Base-by-base conservation (phyloP, 2,888 invertebrate species). In the Sphaerophoria rueppellii region DNA sequence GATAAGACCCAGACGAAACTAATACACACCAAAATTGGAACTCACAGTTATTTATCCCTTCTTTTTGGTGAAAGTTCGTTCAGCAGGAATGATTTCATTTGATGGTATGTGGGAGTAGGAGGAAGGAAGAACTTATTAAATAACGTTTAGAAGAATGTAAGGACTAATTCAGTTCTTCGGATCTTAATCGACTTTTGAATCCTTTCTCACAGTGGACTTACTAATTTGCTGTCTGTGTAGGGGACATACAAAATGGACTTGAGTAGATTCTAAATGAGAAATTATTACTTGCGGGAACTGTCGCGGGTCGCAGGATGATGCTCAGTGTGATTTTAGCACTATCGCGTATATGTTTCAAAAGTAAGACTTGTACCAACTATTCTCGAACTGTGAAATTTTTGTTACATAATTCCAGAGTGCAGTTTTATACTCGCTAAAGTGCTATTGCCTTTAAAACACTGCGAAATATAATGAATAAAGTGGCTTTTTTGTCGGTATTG, bases 171-270 rank as follows among this genome's bases (percentile, higher is more conserved):
- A 35, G 37, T 65, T 65, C 46, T 37, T 58, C 24, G 55, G 61
- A 16, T 70, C 65, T 79, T 75, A 79, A 83, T 83, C 79, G 74
- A 79, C 79, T 79, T 83, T 83, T 67, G 74, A 83, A 71, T 70
- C 71, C 74, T 58, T 79, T 52, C 65, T 73, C 32, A 69, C 55
- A 55, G 67, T 60, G 65, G 52, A 67, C 63, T 71, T 48, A 71
- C 70, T 83, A 74, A 79, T 83, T 83, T 79, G 65, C 70, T 14
- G 70, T 7, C n/a, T n/a, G 7, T n/a, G 54, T 16, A 37, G 35
- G 14, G 12, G 65, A 50, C 35, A 12, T 11, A 50, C 35, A 16
- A 35, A 48, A 63, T 4, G 9, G 16, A 34, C 5, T 2, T 32
- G 16, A 12, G 34, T 32, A 7, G 24, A 52, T 52, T 52, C 32